A percentile compares a stretch with the other conserved stretches of the same genome.
phyloP scores from a whole-genome alignment of 2,113 vertebrate genomes.

The Puma concolor region DNA sequence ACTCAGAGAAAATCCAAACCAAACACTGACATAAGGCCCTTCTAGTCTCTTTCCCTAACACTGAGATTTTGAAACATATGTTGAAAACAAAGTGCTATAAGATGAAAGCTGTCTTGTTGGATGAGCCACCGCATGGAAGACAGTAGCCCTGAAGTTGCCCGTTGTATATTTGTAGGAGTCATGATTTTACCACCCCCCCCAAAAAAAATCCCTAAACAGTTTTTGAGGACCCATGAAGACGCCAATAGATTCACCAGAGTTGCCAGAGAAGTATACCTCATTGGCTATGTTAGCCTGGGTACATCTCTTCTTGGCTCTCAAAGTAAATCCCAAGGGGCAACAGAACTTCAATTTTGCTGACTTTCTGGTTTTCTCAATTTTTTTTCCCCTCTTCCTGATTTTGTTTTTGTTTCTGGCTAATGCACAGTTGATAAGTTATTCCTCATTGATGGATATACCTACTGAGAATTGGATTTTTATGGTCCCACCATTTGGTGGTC shows the following conservation, averaged over 20 bases:
- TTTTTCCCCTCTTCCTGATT: neutral
- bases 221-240: neutral
- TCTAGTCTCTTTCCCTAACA: neutral
- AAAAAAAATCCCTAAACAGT: neutral
- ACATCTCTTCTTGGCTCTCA: neutral
- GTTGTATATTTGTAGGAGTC: neutral
- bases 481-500: neutral
- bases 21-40: neutral
- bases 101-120: neutral
- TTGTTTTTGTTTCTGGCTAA: constrained; percentile 5
- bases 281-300: neutral
- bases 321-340: neutral
- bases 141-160: neutral
- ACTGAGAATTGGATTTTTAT: neutral
- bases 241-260: neutral
- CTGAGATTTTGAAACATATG: neutral
- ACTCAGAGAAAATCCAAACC: constrained; percentile 3
- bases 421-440: neutral
- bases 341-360: neutral
- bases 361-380: neutral
- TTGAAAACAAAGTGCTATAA: neutral
- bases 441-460: neutral
- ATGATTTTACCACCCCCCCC: neutral
- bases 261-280: neutral
- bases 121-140: neutral